These are phyloP conservation scores for Monochamus alternatus DNA, from an alignment of 2,888 invertebrate genomes.

Conservation along the genomic window DNA sequence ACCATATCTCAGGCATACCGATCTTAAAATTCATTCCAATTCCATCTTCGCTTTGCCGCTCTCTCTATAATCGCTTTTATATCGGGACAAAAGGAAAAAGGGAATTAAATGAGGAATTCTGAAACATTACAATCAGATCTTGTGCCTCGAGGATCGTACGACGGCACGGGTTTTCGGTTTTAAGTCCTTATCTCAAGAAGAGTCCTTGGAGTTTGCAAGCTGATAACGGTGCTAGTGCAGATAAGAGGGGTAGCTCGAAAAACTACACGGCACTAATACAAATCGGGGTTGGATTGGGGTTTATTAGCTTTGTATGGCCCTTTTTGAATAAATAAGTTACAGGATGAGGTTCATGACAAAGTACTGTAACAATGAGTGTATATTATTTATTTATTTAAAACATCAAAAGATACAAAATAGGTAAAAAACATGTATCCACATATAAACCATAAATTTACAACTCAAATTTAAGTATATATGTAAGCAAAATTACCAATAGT, in stretches of 20 bases:
- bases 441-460: too few species aligned
- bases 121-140: background rate
- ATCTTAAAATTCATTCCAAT: slow-evolving; percentile 2
- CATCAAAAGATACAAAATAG: too few species aligned
- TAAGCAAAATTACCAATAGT: too few species aligned
- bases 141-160: background rate
- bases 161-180: background rate
- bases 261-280: background rate
- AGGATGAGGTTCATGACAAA: too few species aligned
- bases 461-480: too few species aligned
- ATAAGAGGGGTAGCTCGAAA: background rate
- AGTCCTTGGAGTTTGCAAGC: slow-evolving; percentile 11
- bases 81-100: background rate
- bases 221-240: slow-evolving; percentile 4
- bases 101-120: background rate
- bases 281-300: background rate
- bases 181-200: slow-evolving; percentile 16
- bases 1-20: background rate
- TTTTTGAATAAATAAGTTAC: background rate
- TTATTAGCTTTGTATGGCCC: background rate
- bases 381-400: too few species aligned
- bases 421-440: too few species aligned
- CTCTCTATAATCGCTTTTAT: background rate
- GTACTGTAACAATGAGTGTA: too few species aligned
- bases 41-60: background rate